These are phyloP conservation scores for Rutilus rutilus DNA, from an alignment of 2,113 vertebrate genomes.

Conservation along the genomic window DNA sequence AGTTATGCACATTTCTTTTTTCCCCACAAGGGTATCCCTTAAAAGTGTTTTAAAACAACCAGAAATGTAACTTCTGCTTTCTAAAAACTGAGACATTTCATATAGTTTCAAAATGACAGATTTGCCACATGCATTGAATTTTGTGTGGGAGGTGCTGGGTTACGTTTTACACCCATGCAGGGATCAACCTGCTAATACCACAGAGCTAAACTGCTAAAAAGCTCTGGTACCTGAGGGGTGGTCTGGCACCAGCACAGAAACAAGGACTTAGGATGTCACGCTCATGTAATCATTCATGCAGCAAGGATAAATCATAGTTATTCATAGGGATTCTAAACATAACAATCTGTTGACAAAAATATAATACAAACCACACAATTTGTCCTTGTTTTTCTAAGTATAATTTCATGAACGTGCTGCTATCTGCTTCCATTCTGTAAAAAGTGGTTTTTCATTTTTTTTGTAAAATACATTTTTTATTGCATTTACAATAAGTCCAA, in stretches of 20 bases:
- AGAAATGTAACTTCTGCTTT: not conserved
- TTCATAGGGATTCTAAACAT: conserved; percentile 11
- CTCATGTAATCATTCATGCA: conserved; percentile 16
- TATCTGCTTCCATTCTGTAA: not conserved
- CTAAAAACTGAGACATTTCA: not conserved
- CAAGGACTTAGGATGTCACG: conserved; percentile 30
- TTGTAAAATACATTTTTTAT: too few species aligned
- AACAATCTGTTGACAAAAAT: conserved; percentile 17
- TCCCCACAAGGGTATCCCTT: not conserved
- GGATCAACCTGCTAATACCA: conserved; percentile 17
- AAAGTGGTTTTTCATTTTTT: too few species aligned
- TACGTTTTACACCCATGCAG: conserved; percentile 27
- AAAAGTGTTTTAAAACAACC: not conserved
- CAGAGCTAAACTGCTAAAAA: conserved; percentile 23
- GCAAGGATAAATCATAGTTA: conserved; percentile 14
- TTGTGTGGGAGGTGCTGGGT: conserved; percentile 10
- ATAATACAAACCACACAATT: not conserved
- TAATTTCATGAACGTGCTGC: not conserved
- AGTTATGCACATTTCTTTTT: not conserved
- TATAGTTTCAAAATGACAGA: not conserved
- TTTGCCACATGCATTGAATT: conserved; percentile 6
- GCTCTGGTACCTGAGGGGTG: conserved; percentile 26
- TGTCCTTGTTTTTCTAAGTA: not conserved
- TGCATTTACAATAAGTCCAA: too few species aligned
- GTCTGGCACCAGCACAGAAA: conserved; percentile 28